Percentiles rank a stretch among this genome's conserved stretches.
These are phyloP conservation scores for Lates japonicus DNA, from an alignment of 2,797 vertebrate genomes.

Conservation along the genomic window DNA sequence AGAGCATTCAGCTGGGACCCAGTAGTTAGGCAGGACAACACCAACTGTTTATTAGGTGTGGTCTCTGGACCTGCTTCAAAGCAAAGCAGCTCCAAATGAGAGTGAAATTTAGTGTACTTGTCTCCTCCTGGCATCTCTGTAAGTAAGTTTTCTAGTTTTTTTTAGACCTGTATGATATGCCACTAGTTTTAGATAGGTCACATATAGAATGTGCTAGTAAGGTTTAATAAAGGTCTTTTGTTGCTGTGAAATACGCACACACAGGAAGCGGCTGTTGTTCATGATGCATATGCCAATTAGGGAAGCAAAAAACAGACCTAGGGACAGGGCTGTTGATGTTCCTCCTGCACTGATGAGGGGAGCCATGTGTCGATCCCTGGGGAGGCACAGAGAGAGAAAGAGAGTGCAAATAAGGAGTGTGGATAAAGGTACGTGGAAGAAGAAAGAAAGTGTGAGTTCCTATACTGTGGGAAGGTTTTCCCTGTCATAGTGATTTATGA, in stretches of 20 bases:
- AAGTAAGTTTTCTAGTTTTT: too few relatives aligned
- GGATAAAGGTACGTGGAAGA: conserved; percentile 54
- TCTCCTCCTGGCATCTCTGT: conserved; percentile 21
- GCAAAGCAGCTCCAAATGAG: conserved; percentile 42
- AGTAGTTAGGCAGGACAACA: conserved; percentile 54
- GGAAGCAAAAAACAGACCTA: conserved; percentile 73
- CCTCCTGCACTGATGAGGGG: conserved; percentile 64
- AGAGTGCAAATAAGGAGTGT: conserved; percentile 45
- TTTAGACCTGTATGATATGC: too few relatives aligned
- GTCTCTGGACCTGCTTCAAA: conserved; percentile 44
- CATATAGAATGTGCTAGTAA: conserved; percentile 48
- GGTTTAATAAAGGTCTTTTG: conserved; percentile 67
- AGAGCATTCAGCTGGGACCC: conserved; percentile 62
- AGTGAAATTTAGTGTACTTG: conserved; percentile 14
- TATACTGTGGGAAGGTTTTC: too few relatives aligned
- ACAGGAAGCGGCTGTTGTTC: too few relatives aligned
- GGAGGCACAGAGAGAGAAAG: conserved; percentile 35
- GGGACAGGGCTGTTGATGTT: conserved; percentile 71
- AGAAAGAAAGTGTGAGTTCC: conserved; percentile 59
- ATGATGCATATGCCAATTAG: conserved; percentile 77
- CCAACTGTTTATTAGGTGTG: conserved; percentile 53
- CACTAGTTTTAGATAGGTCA: conserved; percentile 50
- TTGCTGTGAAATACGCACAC: conserved; percentile 48
- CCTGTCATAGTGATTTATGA: conserved; percentile 85
- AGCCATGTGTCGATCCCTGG: conserved; percentile 63